Evolutionary conservation across 2,113 vertebrate species (phyloP).

Genomic region (Pelobates fuscus): DNA sequence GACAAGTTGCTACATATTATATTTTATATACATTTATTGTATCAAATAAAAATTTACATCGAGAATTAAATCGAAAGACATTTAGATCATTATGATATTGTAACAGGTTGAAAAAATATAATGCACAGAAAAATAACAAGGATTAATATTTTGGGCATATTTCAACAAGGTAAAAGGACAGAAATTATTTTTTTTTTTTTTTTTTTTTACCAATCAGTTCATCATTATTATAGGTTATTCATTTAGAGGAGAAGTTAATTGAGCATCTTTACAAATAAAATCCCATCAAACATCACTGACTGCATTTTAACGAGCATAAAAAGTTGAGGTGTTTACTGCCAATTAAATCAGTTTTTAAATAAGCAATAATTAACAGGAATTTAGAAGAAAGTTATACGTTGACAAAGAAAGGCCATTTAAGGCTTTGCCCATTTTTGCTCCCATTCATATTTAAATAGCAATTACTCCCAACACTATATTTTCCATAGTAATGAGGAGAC

Average conservation of each 20-base stretch:
- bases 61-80: too few species aligned
- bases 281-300: slow-evolving; percentile 86
- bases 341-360: slow-evolving; percentile 78
- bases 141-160: background rate
- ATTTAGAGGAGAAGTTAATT: slow-evolving; percentile 84
- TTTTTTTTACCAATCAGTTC: slow-evolving; percentile 67
- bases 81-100: too few species aligned
- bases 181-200: background rate
- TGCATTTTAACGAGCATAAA: slow-evolving; percentile 87
- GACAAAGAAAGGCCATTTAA: slow-evolving; percentile 85
- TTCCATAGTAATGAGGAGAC: slow-evolving; percentile 89
- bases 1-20: too few species aligned
- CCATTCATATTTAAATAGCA: slow-evolving; percentile 85
- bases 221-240: slow-evolving; percentile 82
- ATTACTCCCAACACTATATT: slow-evolving; percentile 92
- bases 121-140: too few species aligned
- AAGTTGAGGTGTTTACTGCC: slow-evolving; percentile 90
- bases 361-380: slow-evolving; percentile 89
- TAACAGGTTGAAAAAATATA: too few species aligned
- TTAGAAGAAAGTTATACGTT: slow-evolving; percentile 89
- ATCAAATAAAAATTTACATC: too few species aligned
- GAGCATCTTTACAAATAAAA: slow-evolving; percentile 72
- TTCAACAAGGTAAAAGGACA: background rate
- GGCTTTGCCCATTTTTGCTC: slow-evolving; percentile 83
- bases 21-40: too few species aligned